Evolutionary conservation across 2,888 invertebrate species (phyloP).

Genomic region (Volucella bombylans): DNA sequence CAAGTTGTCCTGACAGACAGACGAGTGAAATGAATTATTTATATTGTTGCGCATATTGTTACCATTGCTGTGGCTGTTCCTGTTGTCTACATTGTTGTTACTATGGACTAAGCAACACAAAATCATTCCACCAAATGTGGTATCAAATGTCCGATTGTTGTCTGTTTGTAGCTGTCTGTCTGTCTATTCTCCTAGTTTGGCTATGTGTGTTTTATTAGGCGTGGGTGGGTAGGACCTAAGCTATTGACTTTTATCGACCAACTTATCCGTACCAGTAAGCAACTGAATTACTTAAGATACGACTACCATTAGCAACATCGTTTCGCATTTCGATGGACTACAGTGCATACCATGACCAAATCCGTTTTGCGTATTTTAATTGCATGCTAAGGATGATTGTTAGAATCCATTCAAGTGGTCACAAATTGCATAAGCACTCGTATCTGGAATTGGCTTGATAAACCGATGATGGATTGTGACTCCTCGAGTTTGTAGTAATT

Average conservation of each 20-base stretch:
- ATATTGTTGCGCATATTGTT: background rate
- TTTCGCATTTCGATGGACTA: background rate
- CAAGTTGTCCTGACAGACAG: conserved; percentile 23
- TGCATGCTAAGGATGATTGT: conserved; percentile 41
- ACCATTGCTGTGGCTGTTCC: conserved; percentile 9
- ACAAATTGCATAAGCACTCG: conserved; percentile 53
- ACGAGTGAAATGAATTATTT: conserved; percentile 28
- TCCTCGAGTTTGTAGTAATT: conserved; percentile 22
- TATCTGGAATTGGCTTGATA: conserved; percentile 44
- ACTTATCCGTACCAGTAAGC: conserved; percentile 7
- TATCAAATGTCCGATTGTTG: conserved; percentile 62
- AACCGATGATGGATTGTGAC: background rate
- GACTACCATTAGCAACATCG: conserved; percentile 56
- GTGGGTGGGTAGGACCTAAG: conserved; percentile 65
- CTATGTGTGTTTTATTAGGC: conserved; percentile 27
- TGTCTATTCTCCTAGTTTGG: background rate
- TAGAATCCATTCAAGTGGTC: conserved; percentile 50
- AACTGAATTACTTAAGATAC: conserved; percentile 68
- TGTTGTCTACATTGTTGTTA: conserved; percentile 1
- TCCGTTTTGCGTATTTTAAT: conserved; percentile 41
- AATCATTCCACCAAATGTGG: conserved; percentile 57
- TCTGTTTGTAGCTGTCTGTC: conserved; percentile 30
- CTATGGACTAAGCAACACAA: conserved; percentile 18
- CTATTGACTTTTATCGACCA: conserved; percentile 58
- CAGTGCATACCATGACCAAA: background rate